A percentile compares a stretch with the other conserved stretches of the same genome.
Conservation (phyloP, 1,140 invertebrate species). For the Phthorimaea operculella region DNA sequence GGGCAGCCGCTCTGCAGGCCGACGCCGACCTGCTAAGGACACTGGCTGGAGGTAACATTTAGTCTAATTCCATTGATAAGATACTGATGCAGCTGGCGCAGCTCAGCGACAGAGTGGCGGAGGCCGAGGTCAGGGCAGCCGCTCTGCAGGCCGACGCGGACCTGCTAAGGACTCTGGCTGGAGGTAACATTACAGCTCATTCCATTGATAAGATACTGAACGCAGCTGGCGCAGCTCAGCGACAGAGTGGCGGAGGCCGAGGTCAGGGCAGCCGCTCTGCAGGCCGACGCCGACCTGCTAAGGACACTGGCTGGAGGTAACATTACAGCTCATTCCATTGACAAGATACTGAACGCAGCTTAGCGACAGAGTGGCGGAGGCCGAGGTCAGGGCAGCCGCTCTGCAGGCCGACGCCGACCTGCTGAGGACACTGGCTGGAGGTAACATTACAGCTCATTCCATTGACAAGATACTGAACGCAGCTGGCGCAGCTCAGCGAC, state of each 20-base stretch:
- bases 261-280: too few species aligned
- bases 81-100: conserved; percentile 1
- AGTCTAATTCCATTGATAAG: too few species aligned
- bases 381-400: conserved; percentile 45
- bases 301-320: too few species aligned
- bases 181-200: conserved; percentile 33
- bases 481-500: too few species aligned
- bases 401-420: conserved; percentile 46
- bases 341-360: conserved; percentile 23
- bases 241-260: too few species aligned
- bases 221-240: too few species aligned
- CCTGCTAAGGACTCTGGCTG: conserved; percentile 43
- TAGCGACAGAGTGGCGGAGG: conserved; percentile 55
- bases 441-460: conserved; percentile 23
- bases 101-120: conserved; percentile 56
- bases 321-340: too few species aligned
- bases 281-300: too few species aligned
- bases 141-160: conserved; percentile 46
- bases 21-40: conserved; percentile 43
- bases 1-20: conserved; percentile 29
- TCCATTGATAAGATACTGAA: too few species aligned
- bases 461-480: too few species aligned
- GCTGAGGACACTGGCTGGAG: conserved; percentile 44
- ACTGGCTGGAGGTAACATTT: conserved; percentile 42
- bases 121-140: conserved; percentile 48